Evolutionary conservation across 2,888 invertebrate species (phyloP), one percentile per base, ranked within the genome.

Genomic region (Heliconius ethilla): DNA sequence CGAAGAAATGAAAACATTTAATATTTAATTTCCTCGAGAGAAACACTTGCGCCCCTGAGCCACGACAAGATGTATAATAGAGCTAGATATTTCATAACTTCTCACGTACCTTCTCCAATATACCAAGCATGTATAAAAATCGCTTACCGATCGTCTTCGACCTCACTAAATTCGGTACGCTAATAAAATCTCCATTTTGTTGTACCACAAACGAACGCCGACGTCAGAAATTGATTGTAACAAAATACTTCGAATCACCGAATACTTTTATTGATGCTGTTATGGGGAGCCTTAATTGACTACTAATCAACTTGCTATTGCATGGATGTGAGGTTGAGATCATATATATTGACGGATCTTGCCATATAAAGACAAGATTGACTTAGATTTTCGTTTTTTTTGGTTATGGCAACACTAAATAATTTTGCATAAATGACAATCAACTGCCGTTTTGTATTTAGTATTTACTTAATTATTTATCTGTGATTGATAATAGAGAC

Each of bases 141-240:
- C 77, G 77, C 77, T 77, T 79, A 83, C 81, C 81, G 73, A 81
- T 78, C 82, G 81, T 78, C 76, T 84, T 85, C 90, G 91, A 90
- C 91, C 93, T 91, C 91, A 90, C 89, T 86, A 88, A 90, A 94
- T 94, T 94, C 91, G 93, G 92, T 90, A 90, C 93, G 94, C 93
- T 89, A 92, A 93, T 94, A 94, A 94, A 94, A 90, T 86, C 82
- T 84, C 88, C 90, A 91, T 92, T 83, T 91, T 89, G 90, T 89
- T 88, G 87, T 86, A 86, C 87, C 85, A 89, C 91, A 94, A 92
- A 93, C 92, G 91, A 86, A 90, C 86, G 93, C 94, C 94, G 93
- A 88, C 93, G 87, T 88, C 90, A 87, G 89, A 91, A 92, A 93
- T 93, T 94, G 93, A 94, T 94, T 94, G 93, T 91, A 89, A 93